These are phyloP conservation scores for Girardinichthys multiradiatus DNA, from an alignment of 2,113 vertebrate species.

Conservation along the genomic window DNA sequence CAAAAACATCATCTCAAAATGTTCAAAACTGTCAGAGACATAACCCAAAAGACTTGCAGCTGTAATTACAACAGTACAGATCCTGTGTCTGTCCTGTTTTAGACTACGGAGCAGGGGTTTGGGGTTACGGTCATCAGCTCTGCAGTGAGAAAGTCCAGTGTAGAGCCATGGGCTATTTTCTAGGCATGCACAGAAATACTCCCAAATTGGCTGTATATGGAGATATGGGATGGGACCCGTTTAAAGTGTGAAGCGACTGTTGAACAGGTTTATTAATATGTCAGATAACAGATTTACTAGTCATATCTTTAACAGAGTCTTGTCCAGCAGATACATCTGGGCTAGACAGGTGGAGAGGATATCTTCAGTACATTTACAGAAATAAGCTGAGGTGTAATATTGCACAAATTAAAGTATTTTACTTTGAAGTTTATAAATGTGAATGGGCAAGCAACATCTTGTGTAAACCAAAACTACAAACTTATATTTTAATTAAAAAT, in stretches of 20 bases:
- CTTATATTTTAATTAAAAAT: no score
- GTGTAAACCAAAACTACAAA: not conserved
- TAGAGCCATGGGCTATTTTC: not conserved
- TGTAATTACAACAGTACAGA: not conserved
- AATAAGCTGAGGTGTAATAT: not conserved
- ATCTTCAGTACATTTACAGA: no score
- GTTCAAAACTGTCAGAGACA: no score
- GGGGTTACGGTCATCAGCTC: not conserved
- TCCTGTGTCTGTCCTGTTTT: slow-evolving; percentile 1
- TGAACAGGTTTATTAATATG: no score
- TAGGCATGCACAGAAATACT: not conserved
- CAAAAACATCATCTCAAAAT: no score
- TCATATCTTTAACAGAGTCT: no score
- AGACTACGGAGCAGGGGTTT: not conserved
- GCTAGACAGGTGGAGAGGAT: no score
- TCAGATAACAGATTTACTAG: no score
- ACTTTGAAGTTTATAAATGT: not conserved
- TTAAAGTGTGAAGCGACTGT: not conserved
- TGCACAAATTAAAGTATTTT: not conserved
- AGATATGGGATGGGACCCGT: not conserved
- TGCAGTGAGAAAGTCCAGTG: not conserved
- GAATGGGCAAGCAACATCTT: not conserved
- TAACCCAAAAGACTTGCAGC: no score
- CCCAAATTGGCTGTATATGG: not conserved
- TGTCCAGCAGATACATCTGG: no score